phyloP scores from a whole-genome alignment of 2,888 invertebrate species.

The Microplitis manilae region DNA sequence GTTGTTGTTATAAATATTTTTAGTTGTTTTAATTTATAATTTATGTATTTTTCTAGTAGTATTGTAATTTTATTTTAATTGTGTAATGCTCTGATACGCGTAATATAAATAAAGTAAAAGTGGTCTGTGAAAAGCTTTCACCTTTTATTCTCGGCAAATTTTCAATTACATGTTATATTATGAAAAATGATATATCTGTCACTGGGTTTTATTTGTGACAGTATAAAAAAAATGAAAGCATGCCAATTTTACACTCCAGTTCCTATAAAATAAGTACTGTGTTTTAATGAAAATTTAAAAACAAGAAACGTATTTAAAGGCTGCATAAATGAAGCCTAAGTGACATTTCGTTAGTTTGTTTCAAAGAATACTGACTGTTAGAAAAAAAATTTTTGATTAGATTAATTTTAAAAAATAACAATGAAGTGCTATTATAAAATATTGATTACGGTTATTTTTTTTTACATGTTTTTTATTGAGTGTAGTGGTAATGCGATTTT shows the following conservation, averaged over 20 bases:
- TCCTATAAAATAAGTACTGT: conserved; percentile 30
- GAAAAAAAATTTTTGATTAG: neutral
- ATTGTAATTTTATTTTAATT: conserved; percentile 5
- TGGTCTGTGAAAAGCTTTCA: conserved; percentile 56
- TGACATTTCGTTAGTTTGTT: neutral
- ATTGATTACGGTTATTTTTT: conserved; percentile 45
- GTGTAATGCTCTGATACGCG: neutral
- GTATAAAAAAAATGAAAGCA: conserved; percentile 59
- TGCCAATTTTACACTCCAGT: conserved; percentile 41
- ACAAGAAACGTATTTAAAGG: conserved; percentile 38
- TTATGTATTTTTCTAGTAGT: neutral
- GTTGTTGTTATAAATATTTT: neutral
- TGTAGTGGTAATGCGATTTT: conserved; percentile 47
- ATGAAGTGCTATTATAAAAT: conserved; percentile 44
- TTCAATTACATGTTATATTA: conserved; percentile 50
- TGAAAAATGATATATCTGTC: conserved; percentile 19
- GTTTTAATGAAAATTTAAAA: conserved; percentile 21
- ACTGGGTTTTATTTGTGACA: conserved; percentile 47
- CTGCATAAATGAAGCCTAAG: neutral
- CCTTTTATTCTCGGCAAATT: conserved; percentile 63
- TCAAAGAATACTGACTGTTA: neutral
- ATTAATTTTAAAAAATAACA: conserved; percentile 1
- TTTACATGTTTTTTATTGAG: conserved; percentile 49
- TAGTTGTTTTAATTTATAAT: neutral
- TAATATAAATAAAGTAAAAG: conserved; percentile 51